Evolutionary conservation across 2,113 vertebrate genomes (phyloP), one percentile per base, ranked within the genome.

Genomic region (Seriola quinqueradiata): DNA sequence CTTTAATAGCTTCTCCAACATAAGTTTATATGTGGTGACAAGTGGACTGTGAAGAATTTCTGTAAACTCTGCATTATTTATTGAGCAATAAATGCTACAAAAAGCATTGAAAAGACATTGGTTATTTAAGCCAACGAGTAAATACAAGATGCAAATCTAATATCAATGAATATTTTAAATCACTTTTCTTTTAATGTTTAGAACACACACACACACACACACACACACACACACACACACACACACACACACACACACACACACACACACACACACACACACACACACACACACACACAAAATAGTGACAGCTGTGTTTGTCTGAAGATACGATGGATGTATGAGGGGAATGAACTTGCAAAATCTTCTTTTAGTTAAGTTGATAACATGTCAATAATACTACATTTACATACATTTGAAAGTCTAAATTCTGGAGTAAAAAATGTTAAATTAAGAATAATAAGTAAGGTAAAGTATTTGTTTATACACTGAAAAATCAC

Each of bases 61-160:
- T 75, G 23, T 58, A 70, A 70, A 78, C 13, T 3, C 0, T 78
- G 44, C 70, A 69, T 81, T 68, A 87, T 79, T 87, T 77, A 64
- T 70, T 69, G 38, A 66, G 42, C 42, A 48, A 70, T 81, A 65
- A 76, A 82, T 70, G 17, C 23, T 58, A 14, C 34, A 71, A 1
- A 17, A 54, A 69, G 3, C 21, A 19, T 57, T 75, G 64, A 71
- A 1, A 17, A 48, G 65, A 1, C 21, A 19, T 67, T 75, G 64
- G 57, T 81, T 66, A 57, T 83, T 83, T 52, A 60, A 58, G 23
- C 16, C 2, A 21, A 72, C 12, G 44, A 61, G 46, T 48, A 50
- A 38, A 71, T 80, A 8, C 19, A 40, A 52, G 21, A 21, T 32
- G 38, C 68, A 63, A 58, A 81, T 48, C 28, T 65, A 34, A 59